These are phyloP conservation scores for Ctenodactylus gundi DNA, from an alignment of 2,113 vertebrate genomes.

Conservation along the genomic window DNA sequence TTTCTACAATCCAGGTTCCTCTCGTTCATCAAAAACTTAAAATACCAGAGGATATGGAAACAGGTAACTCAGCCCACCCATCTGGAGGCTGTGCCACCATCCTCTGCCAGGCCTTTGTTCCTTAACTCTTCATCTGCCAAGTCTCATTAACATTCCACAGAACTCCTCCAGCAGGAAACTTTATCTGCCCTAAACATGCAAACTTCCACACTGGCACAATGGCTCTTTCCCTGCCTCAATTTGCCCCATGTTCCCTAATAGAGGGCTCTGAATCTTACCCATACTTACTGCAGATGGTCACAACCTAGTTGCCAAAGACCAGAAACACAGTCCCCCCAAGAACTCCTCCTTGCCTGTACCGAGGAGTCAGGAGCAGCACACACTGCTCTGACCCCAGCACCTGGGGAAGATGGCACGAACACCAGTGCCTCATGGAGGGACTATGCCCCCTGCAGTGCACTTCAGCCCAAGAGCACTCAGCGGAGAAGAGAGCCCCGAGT, in stretches of 20 bases:
- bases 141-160: rapidly evolving
- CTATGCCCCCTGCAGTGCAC: background rate
- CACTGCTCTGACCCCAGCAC: background rate
- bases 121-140: too few species aligned
- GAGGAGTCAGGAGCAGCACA: background rate
- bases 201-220: rapidly evolving
- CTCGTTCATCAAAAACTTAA: background rate
- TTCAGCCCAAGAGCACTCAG: background rate
- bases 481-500: background rate
- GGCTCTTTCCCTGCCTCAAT: background rate
- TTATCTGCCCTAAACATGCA: background rate
- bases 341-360: background rate
- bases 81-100: background rate
- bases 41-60: background rate
- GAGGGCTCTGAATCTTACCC: background rate
- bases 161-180: background rate
- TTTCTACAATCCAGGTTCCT: background rate
- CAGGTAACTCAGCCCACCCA: background rate
- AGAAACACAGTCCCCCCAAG: background rate
- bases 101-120: background rate
- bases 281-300: background rate
- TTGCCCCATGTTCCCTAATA: background rate
- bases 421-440: background rate
- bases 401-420: background rate
- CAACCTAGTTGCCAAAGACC: background rate